phyloP scores from a whole-genome alignment of 30 jellyfish, hydroid and myxozoan genomes.

The Turritopsis rubra region DNA sequence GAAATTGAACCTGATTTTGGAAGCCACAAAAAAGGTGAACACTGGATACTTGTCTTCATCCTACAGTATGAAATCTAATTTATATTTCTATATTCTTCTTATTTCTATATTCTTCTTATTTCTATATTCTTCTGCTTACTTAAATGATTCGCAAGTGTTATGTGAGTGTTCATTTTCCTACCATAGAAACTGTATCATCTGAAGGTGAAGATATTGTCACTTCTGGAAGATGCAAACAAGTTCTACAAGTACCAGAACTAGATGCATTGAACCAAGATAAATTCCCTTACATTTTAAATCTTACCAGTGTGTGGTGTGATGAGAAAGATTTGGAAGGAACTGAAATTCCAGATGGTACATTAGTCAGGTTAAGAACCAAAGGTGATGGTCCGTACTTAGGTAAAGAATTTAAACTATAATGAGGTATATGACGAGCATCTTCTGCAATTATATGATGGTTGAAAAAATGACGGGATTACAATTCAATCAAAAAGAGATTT shows the following conservation, averaged over 20 bases:
- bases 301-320: slow-evolving; percentile 54
- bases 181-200: slow-evolving; percentile 47
- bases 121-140: too few relatives aligned
- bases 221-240: slow-evolving; percentile 22
- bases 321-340: slow-evolving; percentile 71
- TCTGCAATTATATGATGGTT: neutral
- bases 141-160: too few relatives aligned
- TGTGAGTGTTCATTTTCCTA: too few relatives aligned
- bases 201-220: slow-evolving; percentile 68
- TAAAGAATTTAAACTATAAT: neutral
- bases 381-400: slow-evolving; percentile 53
- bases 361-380: slow-evolving; percentile 58
- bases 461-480: neutral
- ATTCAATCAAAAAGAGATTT: neutral
- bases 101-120: too few relatives aligned
- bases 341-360: slow-evolving; percentile 54
- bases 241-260: slow-evolving; percentile 18
- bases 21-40: slow-evolving; percentile 61
- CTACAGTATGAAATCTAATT: slow-evolving; percentile 52
- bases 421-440: neutral
- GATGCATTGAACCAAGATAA: slow-evolving; percentile 39
- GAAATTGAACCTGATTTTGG: slow-evolving; percentile 92
- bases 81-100: neutral
- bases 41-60: slow-evolving; percentile 94
- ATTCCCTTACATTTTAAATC: slow-evolving; percentile 6